A percentile compares a stretch with the other conserved stretches of the same genome.
Evolutionary conservation across 2,797 vertebrate species (phyloP).

Genomic region (Xiphophorus birchmanni): DNA sequence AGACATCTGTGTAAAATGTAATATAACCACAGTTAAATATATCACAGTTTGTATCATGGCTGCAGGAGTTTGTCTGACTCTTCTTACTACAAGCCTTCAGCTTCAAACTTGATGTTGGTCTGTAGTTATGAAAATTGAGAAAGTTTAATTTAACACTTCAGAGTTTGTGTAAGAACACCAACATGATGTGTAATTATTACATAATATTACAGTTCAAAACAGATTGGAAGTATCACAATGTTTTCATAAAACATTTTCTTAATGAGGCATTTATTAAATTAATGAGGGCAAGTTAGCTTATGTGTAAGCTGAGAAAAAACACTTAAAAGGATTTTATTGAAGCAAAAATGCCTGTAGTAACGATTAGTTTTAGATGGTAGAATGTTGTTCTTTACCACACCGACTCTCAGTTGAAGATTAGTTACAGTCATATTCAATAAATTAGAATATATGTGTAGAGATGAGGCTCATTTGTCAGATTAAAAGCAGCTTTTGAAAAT

Average conservation of each 20-base stretch:
- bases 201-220: background rate
- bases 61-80: background rate
- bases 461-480: background rate
- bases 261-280: background rate
- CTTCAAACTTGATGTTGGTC: background rate
- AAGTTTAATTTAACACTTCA: background rate
- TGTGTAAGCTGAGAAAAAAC: background rate
- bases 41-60: background rate
- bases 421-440: too few species aligned
- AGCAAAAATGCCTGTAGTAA: background rate
- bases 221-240: background rate
- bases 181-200: constrained; percentile 1
- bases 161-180: background rate
- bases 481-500: background rate
- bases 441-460: too few species aligned
- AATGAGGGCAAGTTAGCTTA: background rate
- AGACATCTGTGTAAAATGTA: background rate
- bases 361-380: too few species aligned
- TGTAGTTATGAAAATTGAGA: background rate
- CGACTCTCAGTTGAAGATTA: too few species aligned
- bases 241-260: background rate
- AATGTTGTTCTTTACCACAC: background rate
- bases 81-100: background rate
- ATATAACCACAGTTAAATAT: background rate
- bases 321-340: background rate